These are phyloP conservation scores for Nibea albiflora DNA, from an alignment of 2,113 vertebrate genomes.

Conservation along the genomic window DNA sequence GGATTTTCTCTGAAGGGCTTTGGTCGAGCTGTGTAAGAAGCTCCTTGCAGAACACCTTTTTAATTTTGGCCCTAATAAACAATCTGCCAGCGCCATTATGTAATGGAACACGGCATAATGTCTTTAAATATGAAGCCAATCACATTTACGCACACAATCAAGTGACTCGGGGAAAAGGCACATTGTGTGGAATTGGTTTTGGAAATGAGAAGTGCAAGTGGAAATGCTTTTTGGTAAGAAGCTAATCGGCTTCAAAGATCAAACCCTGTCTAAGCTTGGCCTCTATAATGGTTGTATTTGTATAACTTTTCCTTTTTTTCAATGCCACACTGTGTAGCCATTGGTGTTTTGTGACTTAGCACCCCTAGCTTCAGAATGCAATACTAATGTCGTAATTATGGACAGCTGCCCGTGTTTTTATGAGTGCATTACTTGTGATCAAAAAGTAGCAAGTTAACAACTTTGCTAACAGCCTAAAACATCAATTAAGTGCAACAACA, in stretches of 20 bases:
- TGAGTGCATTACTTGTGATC: no score
- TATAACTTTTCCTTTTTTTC: slow-evolving; percentile 68
- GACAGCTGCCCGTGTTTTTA: no score
- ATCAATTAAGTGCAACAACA: no score
- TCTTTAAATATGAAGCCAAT: slow-evolving; percentile 78
- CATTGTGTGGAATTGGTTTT: slow-evolving; percentile 70
- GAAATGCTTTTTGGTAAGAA: slow-evolving; percentile 53
- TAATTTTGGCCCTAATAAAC: slow-evolving; percentile 81
- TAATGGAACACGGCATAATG: slow-evolving; percentile 80
- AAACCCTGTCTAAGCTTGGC: slow-evolving; percentile 58
- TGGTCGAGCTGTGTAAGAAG: slow-evolving; percentile 55
- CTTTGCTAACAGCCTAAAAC: no score
- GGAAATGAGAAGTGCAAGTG: slow-evolving; percentile 74
- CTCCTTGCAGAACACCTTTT: slow-evolving; percentile 75
- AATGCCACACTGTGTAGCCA: no score
- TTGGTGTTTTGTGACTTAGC: no score
- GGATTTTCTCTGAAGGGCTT: slow-evolving; percentile 54
- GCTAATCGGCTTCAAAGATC: slow-evolving; percentile 78
- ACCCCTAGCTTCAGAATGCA: no score
- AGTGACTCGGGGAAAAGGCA: slow-evolving; percentile 46
- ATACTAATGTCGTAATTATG: no score
- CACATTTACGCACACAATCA: slow-evolving; percentile 72
- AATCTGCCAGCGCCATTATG: slow-evolving; percentile 74
- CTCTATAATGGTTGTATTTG: slow-evolving; percentile 79
- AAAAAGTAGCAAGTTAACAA: no score